Conservation (phyloP, 2,113 vertebrate genomes). For the Perognathus longimembris region DNA sequence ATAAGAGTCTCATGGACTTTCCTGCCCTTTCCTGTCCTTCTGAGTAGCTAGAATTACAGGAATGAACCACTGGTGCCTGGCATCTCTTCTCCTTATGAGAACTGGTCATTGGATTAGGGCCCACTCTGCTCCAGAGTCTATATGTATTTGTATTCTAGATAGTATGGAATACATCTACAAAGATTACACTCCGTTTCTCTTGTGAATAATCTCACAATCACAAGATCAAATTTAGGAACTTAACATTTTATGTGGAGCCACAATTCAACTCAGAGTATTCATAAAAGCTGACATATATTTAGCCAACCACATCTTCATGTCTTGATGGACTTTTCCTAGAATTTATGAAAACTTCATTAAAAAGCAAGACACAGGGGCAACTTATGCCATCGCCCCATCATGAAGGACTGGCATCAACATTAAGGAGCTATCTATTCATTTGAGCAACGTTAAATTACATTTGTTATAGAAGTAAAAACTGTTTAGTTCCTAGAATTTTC, state of each 20-base stretch:
- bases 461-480: not conserved
- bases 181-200: not conserved
- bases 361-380: not conserved
- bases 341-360: not conserved
- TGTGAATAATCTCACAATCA: not conserved
- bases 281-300: not conserved
- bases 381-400: not conserved
- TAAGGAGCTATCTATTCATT: not conserved
- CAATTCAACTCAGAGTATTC: not conserved
- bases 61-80: no score
- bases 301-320: not conserved
- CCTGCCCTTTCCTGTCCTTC: no score
- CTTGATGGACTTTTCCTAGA: not conserved
- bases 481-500: not conserved
- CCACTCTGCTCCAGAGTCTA: no score
- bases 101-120: not conserved
- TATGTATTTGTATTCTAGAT: not conserved
- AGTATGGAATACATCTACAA: no score
- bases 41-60: no score
- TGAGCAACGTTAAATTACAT: not conserved
- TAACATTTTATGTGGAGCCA: no score
- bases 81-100: not conserved
- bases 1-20: no score
- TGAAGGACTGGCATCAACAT: not conserved
- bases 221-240: not conserved